Base-by-base conservation (phyloP, 2,888 invertebrate species). In the Ceratothoa steindachneri region DNA sequence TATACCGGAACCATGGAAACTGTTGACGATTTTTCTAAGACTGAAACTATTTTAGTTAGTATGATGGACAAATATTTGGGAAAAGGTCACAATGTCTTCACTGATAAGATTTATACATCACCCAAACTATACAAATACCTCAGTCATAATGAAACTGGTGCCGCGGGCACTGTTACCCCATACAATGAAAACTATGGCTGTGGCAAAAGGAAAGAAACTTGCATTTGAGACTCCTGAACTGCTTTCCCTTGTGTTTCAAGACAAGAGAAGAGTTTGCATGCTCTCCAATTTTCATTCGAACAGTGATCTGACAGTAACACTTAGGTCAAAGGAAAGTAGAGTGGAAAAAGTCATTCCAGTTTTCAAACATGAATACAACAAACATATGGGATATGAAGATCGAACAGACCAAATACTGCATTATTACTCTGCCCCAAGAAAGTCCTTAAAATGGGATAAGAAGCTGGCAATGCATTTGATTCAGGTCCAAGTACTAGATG, bases 381-480 rank as follows among this genome's bases (percentile, higher is more conserved):
- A 67, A 22, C 24, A 30, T 22, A 72, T 72, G 72, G 67, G 72
- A 15, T 51, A 29, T 52, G 53, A 67, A 2, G 72, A 72, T 19
- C 9, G 19, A 41, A 51, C 65, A 31, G 71, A 71, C 19, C 30
- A 71, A 65, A 19, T 71, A 19, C 71, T 71, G 2, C 65, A 71
- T 28, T 66, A 64, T 65, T 71, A 71, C 31, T 15, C 66, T 19
- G 30, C 30, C n/a, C 24, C 30, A 9, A 41, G 41, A 15, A 65
- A 69, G 27, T 29, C 28, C 12, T 12, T 71, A n/a, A 30, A 60
- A 7, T 74, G 74, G 73, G 68, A 27, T 68, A 73, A 73, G 30
- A 73, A 73, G 60, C 60, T 73, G 24, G 73, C n/a, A 2, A 65
- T 66, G 0, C 73, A 73, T 70, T 70, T 73, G 15, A 51, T 66